Conservation (phyloP, 2,888 invertebrate species). For the Lithophane ornitopus region DNA sequence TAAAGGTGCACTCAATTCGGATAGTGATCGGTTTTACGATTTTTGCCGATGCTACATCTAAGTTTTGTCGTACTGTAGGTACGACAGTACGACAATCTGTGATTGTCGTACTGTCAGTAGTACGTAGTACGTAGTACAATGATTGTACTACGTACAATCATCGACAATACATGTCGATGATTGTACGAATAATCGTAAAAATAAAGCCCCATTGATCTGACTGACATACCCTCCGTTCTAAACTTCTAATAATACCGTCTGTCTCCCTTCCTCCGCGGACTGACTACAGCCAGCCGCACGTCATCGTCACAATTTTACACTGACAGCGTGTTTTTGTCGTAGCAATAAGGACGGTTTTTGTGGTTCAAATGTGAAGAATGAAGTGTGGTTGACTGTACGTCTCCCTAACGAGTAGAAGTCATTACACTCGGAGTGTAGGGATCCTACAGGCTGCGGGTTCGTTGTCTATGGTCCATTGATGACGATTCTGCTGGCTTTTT, state of each 20-base stretch:
- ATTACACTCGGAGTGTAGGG: constrained; percentile 53
- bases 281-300: not conserved
- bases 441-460: constrained; percentile 45
- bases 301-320: not conserved
- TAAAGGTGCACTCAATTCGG: too few species aligned
- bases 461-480: constrained; percentile 50
- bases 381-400: constrained; percentile 12
- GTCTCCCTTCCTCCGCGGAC: constrained; percentile 30
- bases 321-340: not conserved
- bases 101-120: too few species aligned
- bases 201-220: constrained; percentile 43
- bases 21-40: too few species aligned
- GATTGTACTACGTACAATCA: too few species aligned
- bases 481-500: constrained; percentile 22
- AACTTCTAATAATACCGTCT: constrained; percentile 55
- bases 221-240: constrained; percentile 50
- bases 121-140: too few species aligned
- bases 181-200: constrained; percentile 41
- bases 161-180: constrained; percentile 25
- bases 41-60: too few species aligned
- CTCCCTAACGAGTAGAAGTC: constrained; percentile 61
- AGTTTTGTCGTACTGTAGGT: too few species aligned
- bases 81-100: too few species aligned
- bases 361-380: not conserved
- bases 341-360: constrained; percentile 11